A percentile compares a stretch with the other conserved stretches of the same genome.
Conservation (phyloP, 2,113 vertebrate species). For the Oncorhynchus clarkii region DNA sequence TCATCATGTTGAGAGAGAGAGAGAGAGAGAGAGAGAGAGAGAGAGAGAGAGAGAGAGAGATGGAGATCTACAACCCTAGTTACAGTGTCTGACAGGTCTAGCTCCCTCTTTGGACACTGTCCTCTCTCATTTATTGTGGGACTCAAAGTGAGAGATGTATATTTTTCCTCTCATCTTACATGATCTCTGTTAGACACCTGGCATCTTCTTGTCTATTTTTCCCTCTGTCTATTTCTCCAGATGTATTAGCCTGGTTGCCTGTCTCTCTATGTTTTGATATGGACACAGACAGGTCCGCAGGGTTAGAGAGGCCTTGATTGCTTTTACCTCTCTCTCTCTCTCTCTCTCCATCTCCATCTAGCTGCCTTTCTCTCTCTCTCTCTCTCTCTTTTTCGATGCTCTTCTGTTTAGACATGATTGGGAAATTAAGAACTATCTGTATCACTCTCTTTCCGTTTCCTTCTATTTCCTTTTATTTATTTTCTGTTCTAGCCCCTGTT, state of each 20-base stretch:
- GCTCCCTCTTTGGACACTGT: constrained; percentile 34
- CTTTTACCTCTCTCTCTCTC: background rate
- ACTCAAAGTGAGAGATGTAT: constrained; percentile 48
- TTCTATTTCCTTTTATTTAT: too few species aligned
- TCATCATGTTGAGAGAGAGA: constrained; percentile 12
- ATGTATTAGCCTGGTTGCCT: constrained; percentile 28
- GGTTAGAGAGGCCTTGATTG: constrained; percentile 1
- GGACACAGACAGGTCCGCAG: constrained; percentile 20
- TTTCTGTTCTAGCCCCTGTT: constrained; percentile 10
- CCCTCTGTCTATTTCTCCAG: constrained; percentile 43
- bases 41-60: constrained; percentile 16
- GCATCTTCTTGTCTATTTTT: constrained; percentile 22
- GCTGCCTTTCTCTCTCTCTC: background rate
- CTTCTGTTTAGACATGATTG: too few species aligned
- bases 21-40: constrained; percentile 10
- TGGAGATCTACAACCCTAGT: constrained; percentile 14
- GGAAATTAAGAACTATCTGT: too few species aligned
- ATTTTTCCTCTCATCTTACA: constrained; percentile 44
- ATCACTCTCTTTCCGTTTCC: background rate
- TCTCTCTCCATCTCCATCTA: background rate
- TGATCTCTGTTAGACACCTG: constrained; percentile 41
- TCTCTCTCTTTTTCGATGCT: background rate
- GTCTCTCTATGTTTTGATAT: constrained; percentile 27
- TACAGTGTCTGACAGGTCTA: constrained; percentile 43
- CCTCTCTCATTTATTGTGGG: constrained; percentile 54